Conservation (phyloP, 2,113 vertebrate genomes). For the Theristicus caerulescens region DNA sequence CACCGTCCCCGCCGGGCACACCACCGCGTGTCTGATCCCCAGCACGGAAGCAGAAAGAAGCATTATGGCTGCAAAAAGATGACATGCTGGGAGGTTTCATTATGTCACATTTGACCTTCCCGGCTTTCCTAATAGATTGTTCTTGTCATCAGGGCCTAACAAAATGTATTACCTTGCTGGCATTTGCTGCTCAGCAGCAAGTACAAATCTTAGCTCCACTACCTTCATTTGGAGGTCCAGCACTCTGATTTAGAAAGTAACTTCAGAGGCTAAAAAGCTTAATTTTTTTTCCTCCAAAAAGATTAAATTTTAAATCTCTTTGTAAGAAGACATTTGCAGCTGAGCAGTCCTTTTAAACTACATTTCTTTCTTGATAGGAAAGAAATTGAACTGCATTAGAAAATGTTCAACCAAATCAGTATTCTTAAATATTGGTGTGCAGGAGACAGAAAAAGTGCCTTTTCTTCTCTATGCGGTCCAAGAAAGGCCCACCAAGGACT, state of each 20-base stretch:
- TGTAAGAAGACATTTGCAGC: conserved; percentile 7
- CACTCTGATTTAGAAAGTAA: background rate
- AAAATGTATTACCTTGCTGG: background rate
- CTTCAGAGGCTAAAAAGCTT: conserved; percentile 1
- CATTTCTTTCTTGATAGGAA: background rate
- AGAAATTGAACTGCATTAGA: background rate
- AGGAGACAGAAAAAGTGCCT: background rate
- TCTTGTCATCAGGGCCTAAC: background rate
- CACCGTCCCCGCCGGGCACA: background rate
- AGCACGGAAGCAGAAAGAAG: background rate
- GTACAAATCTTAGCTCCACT: background rate
- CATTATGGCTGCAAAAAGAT: background rate
- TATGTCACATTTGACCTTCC: background rate
- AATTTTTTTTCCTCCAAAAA: background rate
- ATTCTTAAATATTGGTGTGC: background rate
- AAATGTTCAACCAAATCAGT: background rate
- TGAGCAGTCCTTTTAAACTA: background rate
- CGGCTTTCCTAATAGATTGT: background rate
- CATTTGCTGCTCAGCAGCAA: conserved; percentile 5
- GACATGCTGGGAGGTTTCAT: background rate
- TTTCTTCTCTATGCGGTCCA: background rate
- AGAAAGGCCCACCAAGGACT: background rate
- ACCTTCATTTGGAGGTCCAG: background rate
- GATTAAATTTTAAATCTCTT: conserved; percentile 26
- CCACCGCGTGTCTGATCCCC: accelerated